A percentile compares a stretch with the other conserved stretches of the same genome.
Evolutionary conservation across 2,797 vertebrate genomes (phyloP).

Genomic region (Tapera naevia): DNA sequence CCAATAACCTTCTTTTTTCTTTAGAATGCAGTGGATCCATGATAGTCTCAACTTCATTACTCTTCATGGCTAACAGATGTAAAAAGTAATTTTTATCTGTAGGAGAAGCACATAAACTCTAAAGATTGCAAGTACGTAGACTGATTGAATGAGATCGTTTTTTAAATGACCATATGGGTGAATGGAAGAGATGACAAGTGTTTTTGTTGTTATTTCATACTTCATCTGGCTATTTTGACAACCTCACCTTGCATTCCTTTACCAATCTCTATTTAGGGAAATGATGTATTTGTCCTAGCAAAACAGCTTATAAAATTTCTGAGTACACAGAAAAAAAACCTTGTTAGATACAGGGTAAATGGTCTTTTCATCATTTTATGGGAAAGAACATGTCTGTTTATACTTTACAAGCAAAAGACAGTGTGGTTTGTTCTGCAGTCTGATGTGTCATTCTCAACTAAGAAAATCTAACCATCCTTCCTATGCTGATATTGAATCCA

Average conservation of each 20-base stretch:
- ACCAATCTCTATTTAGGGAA: background rate
- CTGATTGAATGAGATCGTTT: background rate
- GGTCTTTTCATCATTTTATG: background rate
- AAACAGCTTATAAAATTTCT: background rate
- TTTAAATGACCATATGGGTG: background rate
- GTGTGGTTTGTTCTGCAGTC: background rate
- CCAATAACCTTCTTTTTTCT: background rate
- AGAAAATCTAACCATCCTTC: background rate
- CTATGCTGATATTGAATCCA: background rate
- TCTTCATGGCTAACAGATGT: background rate
- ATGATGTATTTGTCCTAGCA: background rate
- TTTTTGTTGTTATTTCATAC: background rate
- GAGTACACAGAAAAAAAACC: background rate
- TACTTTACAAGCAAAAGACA: conserved; percentile 10
- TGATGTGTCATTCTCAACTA: background rate
- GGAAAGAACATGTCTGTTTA: background rate
- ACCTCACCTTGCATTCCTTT: background rate
- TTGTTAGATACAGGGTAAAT: background rate
- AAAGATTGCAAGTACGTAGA: background rate
- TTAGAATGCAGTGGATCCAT: background rate
- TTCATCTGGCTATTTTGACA: background rate
- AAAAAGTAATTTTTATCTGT: background rate
- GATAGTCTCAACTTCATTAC: background rate
- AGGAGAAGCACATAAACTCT: background rate
- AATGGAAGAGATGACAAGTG: background rate